Percentiles rank a stretch among this genome's conserved stretches.
phyloP scores from a whole-genome alignment of 2,888 invertebrate species.

The Aphodius granarius region DNA sequence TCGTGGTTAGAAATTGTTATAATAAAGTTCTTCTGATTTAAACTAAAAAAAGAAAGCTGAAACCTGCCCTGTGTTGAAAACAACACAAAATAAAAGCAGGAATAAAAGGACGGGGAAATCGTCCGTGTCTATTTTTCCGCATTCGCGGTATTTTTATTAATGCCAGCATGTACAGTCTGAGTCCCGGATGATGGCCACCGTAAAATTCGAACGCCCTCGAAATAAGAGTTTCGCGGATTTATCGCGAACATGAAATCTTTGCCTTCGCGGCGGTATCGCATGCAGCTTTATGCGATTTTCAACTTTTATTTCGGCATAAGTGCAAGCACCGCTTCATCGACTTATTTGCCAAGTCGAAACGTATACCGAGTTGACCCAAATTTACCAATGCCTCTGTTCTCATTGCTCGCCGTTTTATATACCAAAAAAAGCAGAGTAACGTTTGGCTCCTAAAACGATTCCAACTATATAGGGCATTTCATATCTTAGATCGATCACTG shows the following conservation, averaged over 20 bases:
- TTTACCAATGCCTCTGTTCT: neutral
- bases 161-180: neutral
- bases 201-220: neutral
- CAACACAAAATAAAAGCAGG: neutral
- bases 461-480: neutral
- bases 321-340: neutral
- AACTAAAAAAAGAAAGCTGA: neutral
- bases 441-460: neutral
- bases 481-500: neutral
- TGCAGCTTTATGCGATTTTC: neutral
- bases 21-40: too few species aligned
- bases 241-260: conserved; percentile 10
- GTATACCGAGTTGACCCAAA: neutral
- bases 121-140: neutral
- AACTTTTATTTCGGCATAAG: neutral
- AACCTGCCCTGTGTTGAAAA: neutral
- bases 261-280: neutral
- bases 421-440: neutral
- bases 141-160: neutral
- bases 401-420: neutral
- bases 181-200: neutral
- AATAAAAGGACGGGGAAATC: neutral
- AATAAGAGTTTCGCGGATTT: neutral
- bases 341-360: neutral
- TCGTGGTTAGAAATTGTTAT: too few species aligned